phyloP scores from a whole-genome alignment of 2,113 vertebrate genomes.

The Eclectus roratus region DNA sequence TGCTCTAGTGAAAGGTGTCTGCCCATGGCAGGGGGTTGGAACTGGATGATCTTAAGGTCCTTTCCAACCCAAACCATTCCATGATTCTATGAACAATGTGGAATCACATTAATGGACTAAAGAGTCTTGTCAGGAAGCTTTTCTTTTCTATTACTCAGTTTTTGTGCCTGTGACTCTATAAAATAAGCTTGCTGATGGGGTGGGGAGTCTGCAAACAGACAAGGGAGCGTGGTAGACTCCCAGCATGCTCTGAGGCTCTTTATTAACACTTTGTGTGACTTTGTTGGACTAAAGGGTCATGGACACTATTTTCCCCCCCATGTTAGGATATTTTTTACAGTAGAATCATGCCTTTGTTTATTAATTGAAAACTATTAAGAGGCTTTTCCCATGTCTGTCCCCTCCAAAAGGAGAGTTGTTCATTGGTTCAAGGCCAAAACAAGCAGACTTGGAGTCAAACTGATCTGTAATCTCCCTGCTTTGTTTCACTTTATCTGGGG shows the following conservation, averaged over 20 bases:
- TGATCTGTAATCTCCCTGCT: not conserved
- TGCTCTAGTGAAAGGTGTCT: not conserved
- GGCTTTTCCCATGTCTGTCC: not conserved
- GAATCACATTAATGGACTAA: not conserved
- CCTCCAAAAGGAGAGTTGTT: not conserved
- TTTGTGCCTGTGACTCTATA: not conserved
- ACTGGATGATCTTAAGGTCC: not conserved
- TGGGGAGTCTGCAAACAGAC: not conserved
- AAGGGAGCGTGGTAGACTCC: not conserved
- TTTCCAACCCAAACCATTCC: not conserved
- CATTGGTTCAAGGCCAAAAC: slow-evolving; percentile 5
- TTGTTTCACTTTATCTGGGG: slow-evolving; percentile 7
- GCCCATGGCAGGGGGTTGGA: not conserved
- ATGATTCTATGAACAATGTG: not conserved
- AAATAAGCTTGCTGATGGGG: not conserved
- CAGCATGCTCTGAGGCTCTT: not conserved
- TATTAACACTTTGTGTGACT: not conserved
- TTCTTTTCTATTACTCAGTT: not conserved
- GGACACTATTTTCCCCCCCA: not conserved
- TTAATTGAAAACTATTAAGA: slow-evolving; percentile 1
- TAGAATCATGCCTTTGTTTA: slow-evolving; percentile 6
- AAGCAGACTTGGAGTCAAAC: not conserved
- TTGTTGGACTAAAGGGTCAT: not conserved
- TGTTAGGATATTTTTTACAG: not conserved
- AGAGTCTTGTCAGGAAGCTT: slow-evolving; percentile 1